Evolutionary conservation across 2,888 invertebrate species (phyloP).

Genomic region (Luperina testacea): DNA sequence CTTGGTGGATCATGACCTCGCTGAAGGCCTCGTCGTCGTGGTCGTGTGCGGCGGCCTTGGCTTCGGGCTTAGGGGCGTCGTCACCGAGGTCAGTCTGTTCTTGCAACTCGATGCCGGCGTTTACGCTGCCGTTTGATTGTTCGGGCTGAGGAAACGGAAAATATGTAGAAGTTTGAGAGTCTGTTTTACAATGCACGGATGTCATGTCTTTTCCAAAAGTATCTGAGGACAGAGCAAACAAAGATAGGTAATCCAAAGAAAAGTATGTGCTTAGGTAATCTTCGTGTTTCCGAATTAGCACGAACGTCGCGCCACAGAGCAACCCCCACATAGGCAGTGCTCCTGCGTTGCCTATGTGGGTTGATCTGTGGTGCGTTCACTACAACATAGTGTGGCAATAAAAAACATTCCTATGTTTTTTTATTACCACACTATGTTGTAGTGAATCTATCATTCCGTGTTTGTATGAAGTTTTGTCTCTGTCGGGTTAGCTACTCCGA

Average conservation of each 20-base stretch:
- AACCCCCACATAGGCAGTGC: background rate
- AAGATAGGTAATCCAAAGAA: background rate
- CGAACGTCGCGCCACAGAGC: background rate
- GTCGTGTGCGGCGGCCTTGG: slow-evolving; percentile 69
- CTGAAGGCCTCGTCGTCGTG: slow-evolving; percentile 93
- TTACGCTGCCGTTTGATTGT: slow-evolving; percentile 91
- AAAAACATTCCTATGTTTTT: background rate
- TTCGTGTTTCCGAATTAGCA: background rate
- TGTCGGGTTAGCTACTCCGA: background rate
- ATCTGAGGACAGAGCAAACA: background rate
- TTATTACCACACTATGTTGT: background rate
- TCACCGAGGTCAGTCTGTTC: slow-evolving; percentile 85
- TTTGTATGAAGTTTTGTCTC: background rate
- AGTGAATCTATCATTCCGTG: background rate
- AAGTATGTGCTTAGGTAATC: background rate
- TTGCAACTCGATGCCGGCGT: slow-evolving; percentile 92
- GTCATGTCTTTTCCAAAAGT: background rate
- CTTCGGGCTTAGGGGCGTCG: slow-evolving; percentile 67
- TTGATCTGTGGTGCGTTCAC: too few species aligned
- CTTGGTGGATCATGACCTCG: slow-evolving; percentile 97
- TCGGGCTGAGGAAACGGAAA: slow-evolving; percentile 74
- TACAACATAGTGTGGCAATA: too few species aligned
- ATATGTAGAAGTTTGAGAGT: background rate
- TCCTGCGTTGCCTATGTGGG: too few species aligned
- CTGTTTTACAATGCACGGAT: background rate